Base-by-base conservation (phyloP, 2,797 vertebrate genomes). In the Hemitrygon akajei region DNA sequence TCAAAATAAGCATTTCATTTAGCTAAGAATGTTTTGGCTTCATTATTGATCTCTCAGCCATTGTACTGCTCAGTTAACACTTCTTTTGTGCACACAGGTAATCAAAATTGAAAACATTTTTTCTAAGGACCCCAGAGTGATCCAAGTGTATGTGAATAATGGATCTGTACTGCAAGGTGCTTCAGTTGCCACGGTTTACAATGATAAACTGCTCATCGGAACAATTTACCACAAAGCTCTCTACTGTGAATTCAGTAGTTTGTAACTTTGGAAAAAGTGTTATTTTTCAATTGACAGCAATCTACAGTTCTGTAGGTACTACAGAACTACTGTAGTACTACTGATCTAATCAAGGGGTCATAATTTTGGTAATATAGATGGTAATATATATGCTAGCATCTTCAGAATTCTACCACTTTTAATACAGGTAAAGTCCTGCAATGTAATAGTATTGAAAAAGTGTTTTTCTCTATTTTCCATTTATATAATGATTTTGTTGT, bases 201-300 rank as follows among this genome's bases (percentile, higher is more conserved):
- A 96, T 5, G 94, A 94, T 60, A 98, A 98, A 87, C 95, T 99
- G 86, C 97, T 99, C 18, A 97, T 99, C 3, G 98, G 98, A 93
- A 98, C 98, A 0, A 95, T 99, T 89, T 98, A 96, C 95, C 98
- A 99, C 94, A 98, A 97, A 96, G 97, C 98, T 6, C 94, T 99
- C 80, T 96, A 95, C 81, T 99, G 99, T 96, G 96, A 98, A 93
- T 95, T 97, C 30, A 9, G 1, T 79, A 12, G 60, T 10, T 34
- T 60, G 66, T 66, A 69, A 89, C 63, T 34, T 69, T 69, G 66
- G 16, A 30, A 16, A 27, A 56, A 56, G 40, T 58, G 16, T 60
- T 3, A 11, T 27, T 60, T 60, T 86, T 16, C 40, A 86, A 56
- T 56, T 22, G 9, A 22, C 47, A 58, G 81, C 34, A n/a, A 79